Evolutionary conservation across 2,797 vertebrate species (phyloP).

Genomic region (Holocentrus rufus): DNA sequence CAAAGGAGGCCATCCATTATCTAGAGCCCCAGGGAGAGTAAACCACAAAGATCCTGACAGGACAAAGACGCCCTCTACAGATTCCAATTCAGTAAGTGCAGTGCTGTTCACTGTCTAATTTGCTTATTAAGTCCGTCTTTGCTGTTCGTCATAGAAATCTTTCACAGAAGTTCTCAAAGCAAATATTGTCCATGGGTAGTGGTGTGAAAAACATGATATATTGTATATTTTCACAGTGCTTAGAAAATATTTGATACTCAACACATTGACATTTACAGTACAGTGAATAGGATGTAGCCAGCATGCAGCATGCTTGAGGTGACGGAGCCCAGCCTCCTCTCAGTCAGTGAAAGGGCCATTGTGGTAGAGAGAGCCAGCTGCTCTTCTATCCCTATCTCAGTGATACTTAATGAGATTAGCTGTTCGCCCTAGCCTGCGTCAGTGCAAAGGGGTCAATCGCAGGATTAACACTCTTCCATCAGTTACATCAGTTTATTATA

Average conservation of each 20-base stretch:
- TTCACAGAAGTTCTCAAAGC: background rate
- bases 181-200: too few relatives aligned
- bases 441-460: slow-evolving; percentile 81
- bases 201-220: background rate
- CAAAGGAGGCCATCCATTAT: slow-evolving; percentile 62
- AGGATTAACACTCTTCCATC: slow-evolving; percentile 80
- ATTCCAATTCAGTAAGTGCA: slow-evolving; percentile 35
- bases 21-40: slow-evolving; percentile 36
- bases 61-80: slow-evolving; percentile 20
- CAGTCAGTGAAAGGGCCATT: slow-evolving; percentile 62
- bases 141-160: background rate
- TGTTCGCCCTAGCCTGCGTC: slow-evolving; percentile 74
- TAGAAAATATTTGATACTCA: background rate
- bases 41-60: slow-evolving; percentile 24
- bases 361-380: slow-evolving; percentile 68
- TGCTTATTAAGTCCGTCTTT: slow-evolving; percentile 20
- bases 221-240: background rate
- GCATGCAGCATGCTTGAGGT: slow-evolving; percentile 28
- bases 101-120: slow-evolving; percentile 23
- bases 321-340: slow-evolving; percentile 47
- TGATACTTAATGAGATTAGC: slow-evolving; percentile 84
- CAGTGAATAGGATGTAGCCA: slow-evolving; percentile 25
- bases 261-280: slow-evolving; percentile 20
- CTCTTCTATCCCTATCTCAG: slow-evolving; percentile 65
- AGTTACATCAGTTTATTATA: slow-evolving; percentile 65